phyloP scores from a whole-genome alignment of 2,888 invertebrate genomes.

The Odontothrips loti region DNA sequence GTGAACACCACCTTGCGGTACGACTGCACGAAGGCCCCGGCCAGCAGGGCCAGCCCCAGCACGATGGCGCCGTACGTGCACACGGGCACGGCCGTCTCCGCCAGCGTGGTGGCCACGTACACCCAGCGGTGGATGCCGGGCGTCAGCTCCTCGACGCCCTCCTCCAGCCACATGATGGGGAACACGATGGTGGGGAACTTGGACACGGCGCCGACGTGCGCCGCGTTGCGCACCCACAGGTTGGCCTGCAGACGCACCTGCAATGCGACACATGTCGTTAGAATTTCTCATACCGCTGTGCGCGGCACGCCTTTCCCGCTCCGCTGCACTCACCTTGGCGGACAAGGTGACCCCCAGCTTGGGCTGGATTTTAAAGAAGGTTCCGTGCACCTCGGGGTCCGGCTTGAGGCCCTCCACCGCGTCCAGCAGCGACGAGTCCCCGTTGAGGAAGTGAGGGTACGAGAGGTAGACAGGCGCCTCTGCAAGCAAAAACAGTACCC shows the following conservation, averaged over 20 bases:
- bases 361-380: constrained; percentile 31
- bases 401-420: constrained; percentile 35
- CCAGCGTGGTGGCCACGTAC: constrained; percentile 70
- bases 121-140: constrained; percentile 74
- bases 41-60: constrained; percentile 59
- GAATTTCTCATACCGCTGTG: background rate
- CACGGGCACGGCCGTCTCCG: constrained; percentile 63
- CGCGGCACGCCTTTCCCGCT: background rate
- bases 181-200: constrained; percentile 73
- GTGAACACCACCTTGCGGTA: constrained; percentile 67
- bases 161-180: constrained; percentile 83
- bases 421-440: constrained; percentile 32
- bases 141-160: constrained; percentile 72
- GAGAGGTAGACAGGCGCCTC: constrained; percentile 35
- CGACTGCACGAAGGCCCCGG: constrained; percentile 63
- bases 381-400: constrained; percentile 34
- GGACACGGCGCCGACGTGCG: constrained; percentile 63
- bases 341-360: constrained; percentile 6
- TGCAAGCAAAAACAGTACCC: constrained; percentile 28
- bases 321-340: background rate
- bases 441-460: constrained; percentile 36
- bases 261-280: background rate
- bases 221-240: constrained; percentile 67
- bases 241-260: constrained; percentile 70
- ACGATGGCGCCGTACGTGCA: constrained; percentile 67